Base-by-base conservation (phyloP, 2,888 invertebrate species). In the Molorchus minor region DNA sequence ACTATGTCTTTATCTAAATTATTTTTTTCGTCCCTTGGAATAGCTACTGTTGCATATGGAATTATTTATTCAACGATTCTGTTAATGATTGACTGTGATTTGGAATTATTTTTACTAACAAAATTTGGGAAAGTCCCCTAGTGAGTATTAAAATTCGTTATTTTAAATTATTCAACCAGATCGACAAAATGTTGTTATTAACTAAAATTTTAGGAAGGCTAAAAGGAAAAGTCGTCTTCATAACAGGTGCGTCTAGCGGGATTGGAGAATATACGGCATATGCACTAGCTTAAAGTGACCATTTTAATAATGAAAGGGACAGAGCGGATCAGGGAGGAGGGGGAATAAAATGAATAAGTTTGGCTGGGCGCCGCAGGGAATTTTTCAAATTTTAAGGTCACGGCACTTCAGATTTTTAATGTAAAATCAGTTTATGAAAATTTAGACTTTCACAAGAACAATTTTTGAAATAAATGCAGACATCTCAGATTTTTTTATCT, bases 201-300 rank as follows among this genome's bases (percentile, higher is more conserved):
- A 19, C 1, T 17, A 25, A 7, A 15, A 2, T 60, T 69, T 38
- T 38, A 77, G 77, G 73, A 13, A 62, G 71, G 41, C 57, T 77
- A 8, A 75, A 74, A 56, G 88, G 88, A 0, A 87, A 92, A 78
- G 91, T 93, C 2, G 87, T 92, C 1, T 94, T 93, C 89, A 88
- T 94, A 67, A 92, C 91, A 1, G 93, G 93, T 36, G 91, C 93
- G 0, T 93, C 93, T 0, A 90, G 91, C 80, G 93, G 93, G 10
- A 93, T 94, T 62, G 93, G 93, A 1, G 90, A 91, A 79, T 79
- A 85, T 63, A 80, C 91, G 43, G 91, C 92, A 0, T 83, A 90
- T 62, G 84, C 84, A 15, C 79, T 92, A 46, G 89, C 92, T 0
- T 84, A 83, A 70, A n/a, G n/a, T n/a, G n/a, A n/a, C n/a, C n/a